These are phyloP conservation scores for Ophion ellenae DNA, from an alignment of 2,888 invertebrate species.

Conservation along the genomic window DNA sequence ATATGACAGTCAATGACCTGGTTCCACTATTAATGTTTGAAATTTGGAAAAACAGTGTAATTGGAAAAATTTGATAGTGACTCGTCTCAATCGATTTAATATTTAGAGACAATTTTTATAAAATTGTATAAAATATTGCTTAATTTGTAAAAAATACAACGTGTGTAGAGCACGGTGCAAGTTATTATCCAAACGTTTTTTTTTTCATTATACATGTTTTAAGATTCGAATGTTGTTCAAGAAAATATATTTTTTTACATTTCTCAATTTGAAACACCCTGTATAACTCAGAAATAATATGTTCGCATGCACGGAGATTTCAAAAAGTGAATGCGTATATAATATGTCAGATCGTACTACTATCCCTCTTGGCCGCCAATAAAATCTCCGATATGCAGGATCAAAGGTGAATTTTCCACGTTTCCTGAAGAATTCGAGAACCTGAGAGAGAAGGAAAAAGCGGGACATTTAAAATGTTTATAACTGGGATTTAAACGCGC, in stretches of 20 bases:
- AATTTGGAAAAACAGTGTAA: too few species aligned
- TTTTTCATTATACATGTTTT: neutral
- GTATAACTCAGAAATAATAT: slow-evolving; percentile 40
- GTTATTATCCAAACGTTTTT: neutral
- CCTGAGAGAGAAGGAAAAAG: slow-evolving; percentile 26
- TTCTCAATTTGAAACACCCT: slow-evolving; percentile 10
- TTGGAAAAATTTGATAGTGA: too few species aligned
- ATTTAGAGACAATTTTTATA: too few species aligned
- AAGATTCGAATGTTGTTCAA: neutral
- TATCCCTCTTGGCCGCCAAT: slow-evolving; percentile 39
- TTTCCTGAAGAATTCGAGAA: slow-evolving; percentile 47
- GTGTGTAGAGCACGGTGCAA: neutral
- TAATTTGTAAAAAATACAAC: too few species aligned
- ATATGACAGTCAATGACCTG: neutral
- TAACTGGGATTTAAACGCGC: slow-evolving; percentile 48
- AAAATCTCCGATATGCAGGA: slow-evolving; percentile 50
- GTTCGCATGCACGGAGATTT: slow-evolving; percentile 46
- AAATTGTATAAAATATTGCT: too few species aligned
- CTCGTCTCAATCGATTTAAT: too few species aligned
- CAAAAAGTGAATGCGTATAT: slow-evolving; percentile 49
- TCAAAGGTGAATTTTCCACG: slow-evolving; percentile 60
- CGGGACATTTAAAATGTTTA: slow-evolving; percentile 31
- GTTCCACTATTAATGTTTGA: too few species aligned
- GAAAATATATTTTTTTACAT: neutral
- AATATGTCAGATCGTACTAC: slow-evolving; percentile 51